These are phyloP conservation scores for Myrmophylax atrothorax DNA, from an alignment of 2,113 vertebrate genomes.

Conservation along the genomic window DNA sequence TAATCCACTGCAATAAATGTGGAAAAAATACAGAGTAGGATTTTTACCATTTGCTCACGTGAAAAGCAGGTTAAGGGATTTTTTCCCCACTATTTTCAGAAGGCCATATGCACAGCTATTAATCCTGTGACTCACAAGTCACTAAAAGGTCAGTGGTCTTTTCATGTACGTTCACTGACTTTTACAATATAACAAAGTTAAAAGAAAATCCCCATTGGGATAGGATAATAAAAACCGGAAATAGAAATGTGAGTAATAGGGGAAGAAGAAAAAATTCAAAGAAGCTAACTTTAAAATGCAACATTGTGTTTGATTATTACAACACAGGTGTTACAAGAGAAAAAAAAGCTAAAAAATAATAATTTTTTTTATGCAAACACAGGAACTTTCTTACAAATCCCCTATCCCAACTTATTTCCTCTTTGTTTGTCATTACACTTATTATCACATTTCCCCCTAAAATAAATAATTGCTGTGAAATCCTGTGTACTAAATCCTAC, in stretches of 20 bases:
- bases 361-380: neutral
- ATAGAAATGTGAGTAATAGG: slow-evolving; percentile 39
- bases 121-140: slow-evolving; percentile 53
- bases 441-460: neutral
- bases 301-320: slow-evolving; percentile 34
- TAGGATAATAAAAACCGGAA: slow-evolving; percentile 58
- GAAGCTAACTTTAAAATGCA: slow-evolving; percentile 21
- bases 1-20: neutral
- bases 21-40: neutral
- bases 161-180: neutral
- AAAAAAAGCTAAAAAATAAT: neutral
- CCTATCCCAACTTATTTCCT: neutral
- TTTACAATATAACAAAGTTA: slow-evolving; percentile 44
- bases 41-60: neutral
- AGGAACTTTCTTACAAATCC: slow-evolving; percentile 1
- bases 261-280: slow-evolving; percentile 28
- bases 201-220: slow-evolving; percentile 38
- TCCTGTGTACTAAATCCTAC: neutral
- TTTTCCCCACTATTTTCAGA: slow-evolving; percentile 10
- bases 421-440: neutral
- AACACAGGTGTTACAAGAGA: slow-evolving; percentile 23
- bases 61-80: slow-evolving; percentile 5
- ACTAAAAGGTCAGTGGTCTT: slow-evolving; percentile 46
- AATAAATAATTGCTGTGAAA: slow-evolving; percentile 8
- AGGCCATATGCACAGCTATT: neutral